A percentile compares a stretch with the other conserved stretches of the same genome.
Evolutionary conservation across 2,113 vertebrate genomes (phyloP).

Genomic region (Bufo gargarizans): DNA sequence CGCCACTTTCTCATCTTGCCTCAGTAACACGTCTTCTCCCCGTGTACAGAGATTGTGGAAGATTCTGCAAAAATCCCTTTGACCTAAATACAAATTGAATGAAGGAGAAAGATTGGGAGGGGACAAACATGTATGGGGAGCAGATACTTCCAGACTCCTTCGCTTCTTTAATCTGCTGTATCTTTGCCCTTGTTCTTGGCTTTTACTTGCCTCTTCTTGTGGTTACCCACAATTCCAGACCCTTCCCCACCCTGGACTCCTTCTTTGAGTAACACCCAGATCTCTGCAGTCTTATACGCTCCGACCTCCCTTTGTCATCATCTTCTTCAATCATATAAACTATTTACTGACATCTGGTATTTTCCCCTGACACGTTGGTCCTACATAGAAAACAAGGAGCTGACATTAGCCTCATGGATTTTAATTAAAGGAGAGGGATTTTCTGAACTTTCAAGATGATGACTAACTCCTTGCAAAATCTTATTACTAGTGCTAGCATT

Average conservation of each 20-base stretch:
- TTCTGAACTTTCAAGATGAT: not conserved
- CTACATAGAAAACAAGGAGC: not conserved
- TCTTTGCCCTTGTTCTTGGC: not conserved
- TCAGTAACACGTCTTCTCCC: conserved; percentile 1
- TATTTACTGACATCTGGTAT: not conserved
- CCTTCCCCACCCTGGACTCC: not conserved
- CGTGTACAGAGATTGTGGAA: conserved; percentile 24
- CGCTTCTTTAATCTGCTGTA: not conserved
- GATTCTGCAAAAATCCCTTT: conserved; percentile 50
- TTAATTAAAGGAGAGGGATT: not conserved
- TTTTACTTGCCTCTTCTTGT: not conserved
- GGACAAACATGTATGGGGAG: not conserved
- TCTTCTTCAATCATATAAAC: not conserved
- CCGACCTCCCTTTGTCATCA: not conserved
- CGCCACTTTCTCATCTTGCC: not conserved
- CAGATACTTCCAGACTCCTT: not conserved
- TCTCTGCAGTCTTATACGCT: not conserved
- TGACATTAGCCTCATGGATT: not conserved
- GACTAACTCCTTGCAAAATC: not conserved
- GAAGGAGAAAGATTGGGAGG: conserved; percentile 8
- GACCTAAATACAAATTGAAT: conserved; percentile 56
- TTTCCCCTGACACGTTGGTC: not conserved
- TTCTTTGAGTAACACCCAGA: not conserved
- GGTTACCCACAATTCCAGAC: not conserved
- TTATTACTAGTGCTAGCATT: not conserved